These are phyloP conservation scores for Apis mellifera DNA, from an alignment of 1,140 invertebrate species.

Conservation along the genomic window DNA sequence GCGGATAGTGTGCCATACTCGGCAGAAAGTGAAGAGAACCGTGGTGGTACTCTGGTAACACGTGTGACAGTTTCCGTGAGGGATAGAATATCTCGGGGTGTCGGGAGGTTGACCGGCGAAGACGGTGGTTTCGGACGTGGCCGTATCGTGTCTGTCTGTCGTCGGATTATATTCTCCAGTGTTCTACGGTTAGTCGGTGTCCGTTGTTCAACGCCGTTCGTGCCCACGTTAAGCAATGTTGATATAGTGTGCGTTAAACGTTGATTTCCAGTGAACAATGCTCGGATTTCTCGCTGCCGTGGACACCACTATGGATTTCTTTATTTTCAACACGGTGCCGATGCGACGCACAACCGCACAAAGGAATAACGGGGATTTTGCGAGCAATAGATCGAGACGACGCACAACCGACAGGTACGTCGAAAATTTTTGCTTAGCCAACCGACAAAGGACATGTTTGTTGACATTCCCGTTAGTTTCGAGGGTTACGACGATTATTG, in stretches of 20 bases:
- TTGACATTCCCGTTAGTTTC: neutral
- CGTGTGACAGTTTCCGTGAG: slow-evolving; percentile 57
- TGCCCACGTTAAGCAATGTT: slow-evolving; percentile 50
- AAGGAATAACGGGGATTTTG: slow-evolving; percentile 26
- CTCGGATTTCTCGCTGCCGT: slow-evolving; percentile 47
- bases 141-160: slow-evolving; percentile 7
- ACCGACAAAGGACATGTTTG: neutral
- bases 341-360: slow-evolving; percentile 6
- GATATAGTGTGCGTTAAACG: slow-evolving; percentile 48
- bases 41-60: slow-evolving; percentile 41
- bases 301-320: slow-evolving; percentile 56
- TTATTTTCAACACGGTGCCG: slow-evolving; percentile 8
- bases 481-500: neutral
- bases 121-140: slow-evolving; percentile 12
- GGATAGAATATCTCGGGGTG: neutral
- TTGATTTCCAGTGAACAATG: slow-evolving; percentile 51
- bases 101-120: neutral
- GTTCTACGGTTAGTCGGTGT: neutral
- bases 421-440: neutral
- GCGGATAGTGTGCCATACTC: slow-evolving; percentile 27
- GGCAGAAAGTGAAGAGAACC: neutral
- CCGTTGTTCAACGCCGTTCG: slow-evolving; percentile 11
- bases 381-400: neutral
- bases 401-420: slow-evolving; percentile 35
- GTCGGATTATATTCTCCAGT: slow-evolving; percentile 35